Base-by-base conservation (phyloP, 2,888 invertebrate genomes). In the Platycheirus albimanus region DNA sequence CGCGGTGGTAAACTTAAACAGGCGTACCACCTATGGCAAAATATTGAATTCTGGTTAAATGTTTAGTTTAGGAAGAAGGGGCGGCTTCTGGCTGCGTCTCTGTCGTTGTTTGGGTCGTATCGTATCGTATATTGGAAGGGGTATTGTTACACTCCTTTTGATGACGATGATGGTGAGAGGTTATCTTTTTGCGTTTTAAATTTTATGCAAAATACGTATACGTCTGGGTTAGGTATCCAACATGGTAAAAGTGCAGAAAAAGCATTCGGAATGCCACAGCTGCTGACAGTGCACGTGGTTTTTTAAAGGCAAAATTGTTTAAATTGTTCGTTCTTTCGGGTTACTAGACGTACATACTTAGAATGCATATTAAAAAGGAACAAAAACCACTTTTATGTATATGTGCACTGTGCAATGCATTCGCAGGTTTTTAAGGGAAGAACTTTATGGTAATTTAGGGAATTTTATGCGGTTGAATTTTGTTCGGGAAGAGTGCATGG, bases 311-410 rank as follows among this genome's bases (percentile, higher is more conserved):
- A 41, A 58, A 81, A 81, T 76, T 81, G 70, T 81, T 81, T 81
- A 81, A 81, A 81, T 76, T 76, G 70, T 58, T 64, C 61, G 76
- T 58, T 71, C n/a, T n/a, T n/a, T n/a, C n/a, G n/a, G n/a, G n/a
- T n/a, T n/a, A n/a, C n/a, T n/a, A n/a, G n/a, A n/a, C n/a, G n/a
- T 61, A 51, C 49, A n/a, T 38, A 45, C 61, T 61, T 61, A 43
- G 28, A 47, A 51, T 36, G 17, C 30, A 70, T 61, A 69, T 69
- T 69, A 43, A 74, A 38, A 61, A 38, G 56, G 41, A 38, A 45
- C 45, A 71, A 43, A 64, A 30, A 30, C 56, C 56, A 3, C 43
- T 7, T 43, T 13, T 19, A 41, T 56, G 56, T 24, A 38, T 56
- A 36, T 36, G n/a, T n/a, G 54, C 11, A 38, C 15, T 6, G 24